A percentile compares a stretch with the other conserved stretches of the same genome.
Conservation (phyloP, 1,140 invertebrate species). For the Bombus difficillimus region DNA sequence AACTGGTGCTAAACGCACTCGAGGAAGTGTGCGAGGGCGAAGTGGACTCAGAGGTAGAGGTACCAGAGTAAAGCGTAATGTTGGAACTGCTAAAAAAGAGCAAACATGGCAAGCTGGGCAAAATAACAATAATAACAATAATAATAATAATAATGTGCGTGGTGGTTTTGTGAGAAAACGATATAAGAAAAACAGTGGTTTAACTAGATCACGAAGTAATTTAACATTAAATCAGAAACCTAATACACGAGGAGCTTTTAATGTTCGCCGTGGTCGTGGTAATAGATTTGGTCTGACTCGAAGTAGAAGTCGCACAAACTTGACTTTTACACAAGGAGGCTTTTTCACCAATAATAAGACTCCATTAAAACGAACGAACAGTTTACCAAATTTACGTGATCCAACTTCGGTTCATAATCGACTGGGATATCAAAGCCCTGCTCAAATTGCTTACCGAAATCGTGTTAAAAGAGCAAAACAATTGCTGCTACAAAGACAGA, state of each 20-base stretch:
- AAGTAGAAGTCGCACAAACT: conserved; percentile 74
- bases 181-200: conserved; percentile 68
- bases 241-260: conserved; percentile 65
- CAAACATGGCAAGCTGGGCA: conserved; percentile 54
- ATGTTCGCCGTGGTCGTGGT: conserved; percentile 62
- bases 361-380: conserved; percentile 74
- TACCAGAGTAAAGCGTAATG: conserved; percentile 56
- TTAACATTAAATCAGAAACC: conserved; percentile 63
- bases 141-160: conserved; percentile 34
- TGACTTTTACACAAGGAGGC: conserved; percentile 64
- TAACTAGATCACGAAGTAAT: conserved; percentile 71
- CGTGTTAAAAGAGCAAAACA: conserved; percentile 79
- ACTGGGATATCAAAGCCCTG: conserved; percentile 79
- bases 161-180: conserved; percentile 75
- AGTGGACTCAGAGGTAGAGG: conserved; percentile 59
- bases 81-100: conserved; percentile 56
- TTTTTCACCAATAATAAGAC: conserved; percentile 72
- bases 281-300: conserved; percentile 68
- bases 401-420: conserved; percentile 80
- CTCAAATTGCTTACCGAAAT: conserved; percentile 79
- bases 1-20: conserved; percentile 51
- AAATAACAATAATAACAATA: conserved; percentile 35
- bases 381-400: conserved; percentile 77
- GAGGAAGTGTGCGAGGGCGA: conserved; percentile 53
- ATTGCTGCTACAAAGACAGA: conserved; percentile 75